Evolutionary conservation across 2,113 vertebrate genomes (phyloP), one percentile per base, ranked within the genome.

Genomic region (Epinephelus moara): DNA sequence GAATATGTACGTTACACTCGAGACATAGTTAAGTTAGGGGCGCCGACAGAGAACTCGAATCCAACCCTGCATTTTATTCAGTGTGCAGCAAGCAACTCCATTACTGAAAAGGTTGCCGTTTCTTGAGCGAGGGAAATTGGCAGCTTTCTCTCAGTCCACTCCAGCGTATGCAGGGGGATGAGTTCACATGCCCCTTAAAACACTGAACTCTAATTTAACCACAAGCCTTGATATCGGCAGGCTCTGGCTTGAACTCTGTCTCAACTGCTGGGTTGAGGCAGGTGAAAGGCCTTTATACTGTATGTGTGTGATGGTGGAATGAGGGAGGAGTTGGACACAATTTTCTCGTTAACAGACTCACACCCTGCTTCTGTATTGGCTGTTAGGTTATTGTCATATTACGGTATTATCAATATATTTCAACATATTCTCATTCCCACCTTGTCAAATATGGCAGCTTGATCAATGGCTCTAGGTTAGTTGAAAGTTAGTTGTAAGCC

Each of bases 131-230:
- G 37, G 30, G 64, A 50, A 82, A 81, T 72, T 78, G 52, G 3
- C 62, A 63, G 59, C 19, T 17, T 72, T 88, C 55, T 37, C 19
- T 62, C 33, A 18, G 33, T 62, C 70, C 15, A 40, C 71, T 82
- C 63, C 75, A 68, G 68, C 13, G 3, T 57, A 56, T 74, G 23
- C 52, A 49, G 27, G 19, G 70, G 60, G 59, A 79, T 60, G 17
- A n/a, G 53, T 70, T 80, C 55, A 69, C 49, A 85, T 78, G 66
- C 72, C 53, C 72, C 53, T 78, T 75, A 69, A 75, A 85, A 85
- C 57, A 30, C 25, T 62, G 64, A 83, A 82, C 78, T 83, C 66
- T 69, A 81, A 74, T 78, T 61, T 61, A 86, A 82, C 81, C 74
- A 57, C 72, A 67, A 72, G 52, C 15, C 27, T 49, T 47, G 62